Evolutionary conservation across 2,888 invertebrate species (phyloP), one percentile per base, ranked within the genome.

Genomic region (Actias luna): DNA sequence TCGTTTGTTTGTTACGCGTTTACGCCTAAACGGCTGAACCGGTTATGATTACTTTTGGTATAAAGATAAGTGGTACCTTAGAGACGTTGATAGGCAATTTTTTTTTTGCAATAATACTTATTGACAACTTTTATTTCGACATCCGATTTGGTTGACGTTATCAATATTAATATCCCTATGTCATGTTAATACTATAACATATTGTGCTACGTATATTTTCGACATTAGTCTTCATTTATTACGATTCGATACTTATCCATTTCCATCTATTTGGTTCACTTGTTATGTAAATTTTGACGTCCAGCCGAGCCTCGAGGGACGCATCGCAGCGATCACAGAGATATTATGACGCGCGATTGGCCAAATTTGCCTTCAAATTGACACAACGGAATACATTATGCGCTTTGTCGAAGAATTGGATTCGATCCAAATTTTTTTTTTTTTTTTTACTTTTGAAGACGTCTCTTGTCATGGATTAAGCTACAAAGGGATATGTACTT

Each of bases 271-370:
- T 55, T 55, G 55, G 61, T 31, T 39, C 42, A 58, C 57, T 62
- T 62, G 61, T 62, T 57, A 62, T 62, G 61, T 16, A 58, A 58
- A 62, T 62, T 62, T 31, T 57, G 31, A 42, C 57, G 58, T 31
- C n/a, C 57, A 42, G 36, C 5, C 29, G 58, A n/a, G 31, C 16
- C 61, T 16, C 39, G 35, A 50, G 46, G 25, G 46, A 18, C 22
- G 39, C n/a, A 35, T 36, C 60, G 33, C 42, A 27, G n/a, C 55
- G 52, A 57, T 57, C 52, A 50, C 46, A 22, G 46, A 22, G 46
- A 22, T 16, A 59, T 59, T 59, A 39, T 59, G 59, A 59, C 59
- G 42, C 59, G 29, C 39, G 59, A 59, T 59, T 59, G 59, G 39
- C 59, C 59, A 59, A 59, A 59, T 59, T 59, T 59, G 59, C 59